Base-by-base conservation (phyloP, 2,113 vertebrate species). In the Eonycteris spelaea region DNA sequence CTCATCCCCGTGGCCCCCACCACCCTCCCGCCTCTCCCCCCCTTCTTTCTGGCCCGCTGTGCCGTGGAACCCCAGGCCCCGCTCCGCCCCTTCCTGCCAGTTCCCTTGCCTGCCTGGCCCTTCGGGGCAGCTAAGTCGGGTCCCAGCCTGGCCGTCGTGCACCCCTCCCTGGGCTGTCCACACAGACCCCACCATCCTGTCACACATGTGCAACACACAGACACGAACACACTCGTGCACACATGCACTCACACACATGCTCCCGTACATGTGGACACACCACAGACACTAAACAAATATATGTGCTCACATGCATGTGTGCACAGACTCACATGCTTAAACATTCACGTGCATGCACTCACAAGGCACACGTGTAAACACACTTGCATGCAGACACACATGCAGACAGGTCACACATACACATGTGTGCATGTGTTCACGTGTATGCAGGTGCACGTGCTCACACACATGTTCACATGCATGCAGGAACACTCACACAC, bases 321-420 rank as follows among this genome's bases (percentile, higher is more conserved):
- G 10, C 7, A 4, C 6, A 38, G 7, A 51, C 18, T 5, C 35
- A 9, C 2, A 19, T 18, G 13, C 6, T 26, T 12, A 40, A 14
- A 3, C 33, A 18, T 7, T 21, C 22, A 30, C 40, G 45, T 4
- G 19, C 57, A 35, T 33, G 3, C 45, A 24, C 13, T 48, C 18
- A 48, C 7, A 45, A n/a, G n/a, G n/a, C n/a, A n/a, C n/a, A n/a
- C 43, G 7, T 45, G 43, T 45, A 45, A 4, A 40, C 43, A 45
- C 43, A 7, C 43, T 10, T 3, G 10, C 9, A 0, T 24, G n/a
- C 30, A 5, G 11, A 13, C 22, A 2, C 18, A 11, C 8, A 0
- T 22, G n/a, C 30, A 5, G 14, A 14, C 24, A 2, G 13, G 19
- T 22, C 8, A 15, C 3, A 33, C 28, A 10, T 9, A 9, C 0